Conservation (phyloP, 2,797 vertebrate genomes). For the Diplodus puntazzo region DNA sequence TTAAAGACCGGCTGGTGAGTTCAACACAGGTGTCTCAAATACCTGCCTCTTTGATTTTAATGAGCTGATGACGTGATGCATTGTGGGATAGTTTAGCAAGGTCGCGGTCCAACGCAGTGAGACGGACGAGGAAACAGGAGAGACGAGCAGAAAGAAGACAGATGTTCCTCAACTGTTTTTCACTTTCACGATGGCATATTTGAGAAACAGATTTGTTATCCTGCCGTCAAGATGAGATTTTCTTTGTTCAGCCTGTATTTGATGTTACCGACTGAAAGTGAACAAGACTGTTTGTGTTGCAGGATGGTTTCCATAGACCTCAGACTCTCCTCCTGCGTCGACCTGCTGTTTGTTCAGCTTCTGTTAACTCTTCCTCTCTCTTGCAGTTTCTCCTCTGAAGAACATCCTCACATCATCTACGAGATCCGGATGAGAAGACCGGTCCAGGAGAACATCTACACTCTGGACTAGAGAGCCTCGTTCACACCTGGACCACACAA, state of each 20-base stretch:
- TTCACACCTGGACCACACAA: not conserved
- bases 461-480: slow-evolving; percentile 73
- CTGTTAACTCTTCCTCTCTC: not conserved
- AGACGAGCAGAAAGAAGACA: too few species aligned
- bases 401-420: slow-evolving; percentile 85
- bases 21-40: not conserved
- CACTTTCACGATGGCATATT: not conserved
- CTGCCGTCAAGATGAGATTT: too few species aligned
- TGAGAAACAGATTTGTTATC: too few species aligned
- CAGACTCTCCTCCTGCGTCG: too few species aligned
- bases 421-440: slow-evolving; percentile 85
- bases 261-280: not conserved
- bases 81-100: too few species aligned
- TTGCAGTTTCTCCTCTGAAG: slow-evolving; percentile 81
- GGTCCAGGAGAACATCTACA: slow-evolving; percentile 86
- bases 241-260: not conserved
- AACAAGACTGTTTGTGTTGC: too few species aligned
- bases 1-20: slow-evolving; percentile 81
- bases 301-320: too few species aligned
- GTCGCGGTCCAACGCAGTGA: too few species aligned
- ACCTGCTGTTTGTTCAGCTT: fast-evolving
- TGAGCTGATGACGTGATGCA: too few species aligned
- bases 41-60: not conserved
- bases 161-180: too few species aligned
- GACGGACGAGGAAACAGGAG: too few species aligned